Evolutionary conservation across 2,797 vertebrate species (phyloP), one percentile per base, ranked within the genome.

Genomic region (Bryconaethiops microstoma): DNA sequence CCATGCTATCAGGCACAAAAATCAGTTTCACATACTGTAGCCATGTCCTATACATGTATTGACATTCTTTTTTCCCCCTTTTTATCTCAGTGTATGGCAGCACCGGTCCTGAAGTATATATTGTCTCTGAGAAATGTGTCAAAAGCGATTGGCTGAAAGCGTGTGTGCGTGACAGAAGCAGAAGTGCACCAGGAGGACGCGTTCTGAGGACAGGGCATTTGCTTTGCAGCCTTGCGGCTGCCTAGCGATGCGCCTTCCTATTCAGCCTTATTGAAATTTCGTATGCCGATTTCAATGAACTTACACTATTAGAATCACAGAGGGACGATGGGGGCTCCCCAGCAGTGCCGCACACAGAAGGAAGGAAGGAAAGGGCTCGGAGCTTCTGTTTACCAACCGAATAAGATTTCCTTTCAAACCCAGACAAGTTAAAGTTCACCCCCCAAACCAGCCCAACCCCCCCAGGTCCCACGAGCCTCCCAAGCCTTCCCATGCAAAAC

Each of bases 341-440:
- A 86, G 92, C 89, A 90, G 90, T 76, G 84, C 88, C 8, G 88
- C 90, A 91, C 90, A 90, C 87, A 90, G 92, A 92, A 90, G 86
- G 86, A 91, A 85, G 76, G 77, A 76, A 76, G 90, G 93, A 94
- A 76, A 77, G 90, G 93, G 94, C 94, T 93, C 79, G 86, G 92
- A 94, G 94, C 91, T 91, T 91, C 90, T 94, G 93, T 94, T 95
- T 95, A 95, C 92, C 57, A 88, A 93, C 93, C 93, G 92, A 94
- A 92, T 92, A 91, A 88, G 92, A 95, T 94, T 94, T 94, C 87
- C 91, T 92, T 91, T 92, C 89, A 87, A 89, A 92, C 86, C 76
- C 90, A 94, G 92, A 91, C 92, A 88, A 91, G 90, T 89, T 88
- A 89, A 89, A 91, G 90, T 92, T 93, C 92, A 92, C 91, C 92